Conservation (phyloP, 2,888 invertebrate species). For the Leptopilina syphax region DNA sequence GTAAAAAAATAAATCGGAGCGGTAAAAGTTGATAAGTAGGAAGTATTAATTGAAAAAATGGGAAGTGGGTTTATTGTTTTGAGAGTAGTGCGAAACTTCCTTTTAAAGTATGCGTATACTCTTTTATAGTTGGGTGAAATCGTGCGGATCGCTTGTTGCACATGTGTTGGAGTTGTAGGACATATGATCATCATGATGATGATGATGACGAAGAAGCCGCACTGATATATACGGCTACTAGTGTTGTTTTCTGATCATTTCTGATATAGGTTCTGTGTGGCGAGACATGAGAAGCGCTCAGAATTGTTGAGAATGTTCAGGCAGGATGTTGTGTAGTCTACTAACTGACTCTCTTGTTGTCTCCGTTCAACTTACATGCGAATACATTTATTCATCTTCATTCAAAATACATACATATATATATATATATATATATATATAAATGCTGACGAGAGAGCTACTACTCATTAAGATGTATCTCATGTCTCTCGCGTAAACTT, state of each 20-base stretch:
- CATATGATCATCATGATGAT: slow-evolving; percentile 5
- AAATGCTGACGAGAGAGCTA: slow-evolving; percentile 54
- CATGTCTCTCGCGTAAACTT: slow-evolving; percentile 65
- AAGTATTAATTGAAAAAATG: not conserved
- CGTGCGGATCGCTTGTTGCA: slow-evolving; percentile 20
- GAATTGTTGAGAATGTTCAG: slow-evolving; percentile 26
- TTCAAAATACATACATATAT: not conserved
- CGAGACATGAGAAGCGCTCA: slow-evolving; percentile 10
- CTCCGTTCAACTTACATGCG: slow-evolving; percentile 36
- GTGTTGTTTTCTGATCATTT: slow-evolving; percentile 11
- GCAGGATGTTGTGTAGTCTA: slow-evolving; percentile 42
- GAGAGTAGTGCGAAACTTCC: not conserved
- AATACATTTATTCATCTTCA: slow-evolving; percentile 10
- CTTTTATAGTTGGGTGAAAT: not conserved
- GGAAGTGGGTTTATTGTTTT: not conserved
- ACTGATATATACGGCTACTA: not conserved
- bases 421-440: not conserved
- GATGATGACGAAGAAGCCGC: not conserved
- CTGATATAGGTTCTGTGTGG: slow-evolving; percentile 4
- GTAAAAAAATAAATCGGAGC: not conserved
- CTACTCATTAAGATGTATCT: slow-evolving; percentile 75
- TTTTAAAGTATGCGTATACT: not conserved
- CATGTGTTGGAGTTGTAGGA: slow-evolving; percentile 4
- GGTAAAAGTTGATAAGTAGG: too few species aligned
- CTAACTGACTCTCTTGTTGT: slow-evolving; percentile 4